Base-by-base conservation (phyloP, 2,797 vertebrate species). In the Nyctibius grandis region DNA sequence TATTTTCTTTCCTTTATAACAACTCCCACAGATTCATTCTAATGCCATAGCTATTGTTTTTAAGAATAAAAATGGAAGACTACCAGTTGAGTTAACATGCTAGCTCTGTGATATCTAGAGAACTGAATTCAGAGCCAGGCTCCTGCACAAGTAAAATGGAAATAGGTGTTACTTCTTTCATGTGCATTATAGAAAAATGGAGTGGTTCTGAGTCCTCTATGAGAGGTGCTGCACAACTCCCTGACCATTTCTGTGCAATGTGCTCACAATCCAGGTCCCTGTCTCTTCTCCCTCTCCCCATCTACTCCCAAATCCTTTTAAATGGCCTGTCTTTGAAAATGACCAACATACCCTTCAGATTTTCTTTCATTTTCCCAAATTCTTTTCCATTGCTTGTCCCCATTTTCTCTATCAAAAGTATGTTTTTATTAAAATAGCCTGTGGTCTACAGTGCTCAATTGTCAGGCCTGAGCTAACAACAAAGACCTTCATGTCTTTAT, bases 1-100 rank as follows among this genome's bases (percentile, higher is more conserved):
- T 80, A 75, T 92, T 96, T 92, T 65, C 51, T 64, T 92, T 91
- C 80, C 60, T 50, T 87, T 91, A 51, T 47, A 78, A 75, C 68
- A 78, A 75, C 68, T 95, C 86, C 54, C 56, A 70, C 42, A 86
- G 61, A 93, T 86, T 88, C 60, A 28, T 84, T 95, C 61, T 78
- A 68, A 60, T 25, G 20, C 64, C 50, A 85, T 15, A 78, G 57
- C 63, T 70, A 65, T 84, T 88, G 73, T 92, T 91, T 91, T 82
- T 31, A 47, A 88, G 90, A 67, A 90, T 85, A 61, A 85, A 87
- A 94, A 80, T 42, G 79, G 91, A 83, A 82, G 87, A 67, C 76
- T 96, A 80, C 42, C 75, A 45, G 56, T 34, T 85, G 60, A 89
- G 33, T 63, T 54, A 85, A 64, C 28, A 42, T 0, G 1, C 31